A percentile compares a stretch with the other conserved stretches of the same genome.
These are phyloP conservation scores for Drosophila trapezifrons DNA, from an alignment of 1,140 invertebrate species.

Conservation along the genomic window DNA sequence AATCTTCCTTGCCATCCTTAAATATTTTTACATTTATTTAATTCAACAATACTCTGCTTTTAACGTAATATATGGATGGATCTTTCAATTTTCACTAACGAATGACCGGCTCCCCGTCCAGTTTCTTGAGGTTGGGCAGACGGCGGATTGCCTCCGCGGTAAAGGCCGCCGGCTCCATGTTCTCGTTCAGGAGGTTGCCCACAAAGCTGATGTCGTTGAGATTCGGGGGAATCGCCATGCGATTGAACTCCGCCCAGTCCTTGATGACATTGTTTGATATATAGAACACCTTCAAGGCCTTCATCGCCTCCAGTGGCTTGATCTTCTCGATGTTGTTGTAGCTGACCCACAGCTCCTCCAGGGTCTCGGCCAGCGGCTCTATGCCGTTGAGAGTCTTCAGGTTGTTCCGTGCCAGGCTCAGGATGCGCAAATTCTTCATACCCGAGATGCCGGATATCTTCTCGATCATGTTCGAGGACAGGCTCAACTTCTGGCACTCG, in stretches of 20 bases:
- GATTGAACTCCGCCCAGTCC: constrained; percentile 94
- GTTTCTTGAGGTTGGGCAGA: constrained; percentile 92
- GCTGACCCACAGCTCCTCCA: constrained; percentile 97
- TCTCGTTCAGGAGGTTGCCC: constrained; percentile 94
- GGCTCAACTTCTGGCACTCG: constrained; percentile 91
- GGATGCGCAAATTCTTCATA: constrained; percentile 92
- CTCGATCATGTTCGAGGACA: constrained; percentile 97
- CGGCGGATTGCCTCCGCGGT: constrained; percentile 89
- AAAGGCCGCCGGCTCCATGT: constrained; percentile 89
- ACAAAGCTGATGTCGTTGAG: constrained; percentile 91
- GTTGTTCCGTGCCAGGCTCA: constrained; percentile 95
- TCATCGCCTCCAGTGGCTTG: constrained; percentile 93
- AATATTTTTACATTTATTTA: neutral
- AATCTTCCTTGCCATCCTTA: neutral
- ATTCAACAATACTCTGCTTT: neutral
- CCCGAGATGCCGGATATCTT: constrained; percentile 91
- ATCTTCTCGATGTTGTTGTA: constrained; percentile 97
- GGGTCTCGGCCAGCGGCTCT: constrained; percentile 92
- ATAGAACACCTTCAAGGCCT: constrained; percentile 92
- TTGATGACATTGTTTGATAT: constrained; percentile 95
- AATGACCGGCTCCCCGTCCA: constrained; percentile 91
- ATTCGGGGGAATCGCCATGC: constrained; percentile 85
- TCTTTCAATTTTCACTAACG: constrained; percentile 61
- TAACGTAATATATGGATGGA: neutral
- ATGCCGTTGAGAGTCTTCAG: constrained; percentile 95